A percentile compares a stretch with the other conserved stretches of the same genome.
These are phyloP conservation scores for Oryzias curvinotus DNA, from an alignment of 2,113 vertebrate genomes.

Conservation along the genomic window DNA sequence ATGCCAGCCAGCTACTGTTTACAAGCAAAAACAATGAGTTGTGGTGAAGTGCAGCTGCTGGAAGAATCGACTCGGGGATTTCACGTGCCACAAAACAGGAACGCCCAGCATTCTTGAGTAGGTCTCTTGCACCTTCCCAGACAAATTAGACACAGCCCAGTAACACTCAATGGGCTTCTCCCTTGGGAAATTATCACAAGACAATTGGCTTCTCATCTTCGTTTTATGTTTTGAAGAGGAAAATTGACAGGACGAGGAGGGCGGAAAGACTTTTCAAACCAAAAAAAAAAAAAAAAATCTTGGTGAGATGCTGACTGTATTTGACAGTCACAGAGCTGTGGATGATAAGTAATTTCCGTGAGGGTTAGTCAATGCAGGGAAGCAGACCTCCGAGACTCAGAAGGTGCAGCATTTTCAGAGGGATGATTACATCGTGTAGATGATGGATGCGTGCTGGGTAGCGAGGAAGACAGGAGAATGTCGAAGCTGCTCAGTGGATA, in stretches of 20 bases:
- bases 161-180: conserved; percentile 65
- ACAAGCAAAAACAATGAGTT: conserved; percentile 36
- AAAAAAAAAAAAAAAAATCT: conserved; percentile 13
- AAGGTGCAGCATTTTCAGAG: conserved; percentile 58
- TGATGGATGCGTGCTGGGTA: conserved; percentile 71
- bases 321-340: conserved; percentile 63
- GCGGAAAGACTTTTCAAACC: conserved; percentile 35
- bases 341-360: conserved; percentile 74
- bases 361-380: conserved; percentile 49
- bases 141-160: conserved; percentile 76
- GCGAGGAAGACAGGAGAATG: conserved; percentile 60
- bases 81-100: conserved; percentile 67
- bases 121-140: conserved; percentile 69
- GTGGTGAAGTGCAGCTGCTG: conserved; percentile 29
- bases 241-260: conserved; percentile 22
- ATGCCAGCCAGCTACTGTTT: conserved; percentile 32
- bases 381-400: conserved; percentile 59
- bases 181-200: conserved; percentile 75
- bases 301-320: conserved; percentile 30
- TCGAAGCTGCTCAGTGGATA: conserved; percentile 53
- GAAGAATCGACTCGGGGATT: conserved; percentile 44
- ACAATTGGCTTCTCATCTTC: conserved; percentile 64
- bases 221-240: conserved; percentile 60
- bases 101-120: conserved; percentile 60
- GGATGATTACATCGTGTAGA: conserved; percentile 74